These are phyloP conservation scores for Pelobates fuscus DNA, from an alignment of 2,113 vertebrate genomes.

Conservation along the genomic window DNA sequence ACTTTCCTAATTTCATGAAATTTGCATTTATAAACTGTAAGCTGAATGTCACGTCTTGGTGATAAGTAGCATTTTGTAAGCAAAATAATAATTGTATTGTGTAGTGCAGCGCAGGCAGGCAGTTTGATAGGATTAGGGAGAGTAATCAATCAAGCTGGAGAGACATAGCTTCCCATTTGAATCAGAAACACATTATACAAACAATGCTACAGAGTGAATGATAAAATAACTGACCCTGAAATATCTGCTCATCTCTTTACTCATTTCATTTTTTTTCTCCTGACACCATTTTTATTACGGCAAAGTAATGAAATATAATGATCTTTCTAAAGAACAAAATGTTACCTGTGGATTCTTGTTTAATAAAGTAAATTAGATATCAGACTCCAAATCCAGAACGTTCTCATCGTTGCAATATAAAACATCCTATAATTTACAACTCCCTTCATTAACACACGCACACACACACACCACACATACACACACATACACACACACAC, in stretches of 20 bases:
- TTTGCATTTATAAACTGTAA: no score
- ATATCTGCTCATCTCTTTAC: background rate
- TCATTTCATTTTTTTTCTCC: background rate
- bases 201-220: background rate
- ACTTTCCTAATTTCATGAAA: background rate
- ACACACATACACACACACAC: no score
- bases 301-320: background rate
- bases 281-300: background rate
- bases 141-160: background rate
- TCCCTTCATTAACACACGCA: no score
- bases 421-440: no score
- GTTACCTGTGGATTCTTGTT: background rate
- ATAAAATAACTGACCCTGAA: background rate
- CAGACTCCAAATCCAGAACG: background rate
- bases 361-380: background rate
- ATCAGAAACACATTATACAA: background rate
- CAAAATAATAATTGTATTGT: background rate
- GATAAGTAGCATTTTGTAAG: background rate
- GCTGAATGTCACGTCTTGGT: constrained; percentile 1
- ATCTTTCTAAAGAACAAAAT: background rate
- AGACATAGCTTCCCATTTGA: background rate
- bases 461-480: no score
- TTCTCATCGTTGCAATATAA: no score
- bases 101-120: background rate
- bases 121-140: constrained; percentile 1